phyloP scores from a whole-genome alignment of 1,140 invertebrate genomes.

The Eurosta solidaginis region DNA sequence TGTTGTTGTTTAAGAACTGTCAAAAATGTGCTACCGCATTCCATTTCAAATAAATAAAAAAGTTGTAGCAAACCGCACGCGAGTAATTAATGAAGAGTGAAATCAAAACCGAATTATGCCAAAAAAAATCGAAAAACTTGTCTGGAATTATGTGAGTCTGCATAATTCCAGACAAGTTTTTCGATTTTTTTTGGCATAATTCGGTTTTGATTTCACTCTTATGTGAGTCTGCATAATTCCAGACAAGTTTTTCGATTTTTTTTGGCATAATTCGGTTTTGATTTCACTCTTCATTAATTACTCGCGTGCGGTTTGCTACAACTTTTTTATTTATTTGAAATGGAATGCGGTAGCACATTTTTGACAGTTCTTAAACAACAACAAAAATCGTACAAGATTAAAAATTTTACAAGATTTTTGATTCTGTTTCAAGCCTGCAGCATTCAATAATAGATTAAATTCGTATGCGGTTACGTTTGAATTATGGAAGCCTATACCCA shows the following conservation, averaged over 20 bases:
- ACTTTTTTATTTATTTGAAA: too few species aligned
- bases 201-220: neutral
- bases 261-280: neutral
- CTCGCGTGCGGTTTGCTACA: neutral
- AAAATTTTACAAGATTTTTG: too few species aligned
- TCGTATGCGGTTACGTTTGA: too few species aligned
- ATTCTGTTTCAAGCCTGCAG: too few species aligned
- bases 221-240: slow-evolving; percentile 13
- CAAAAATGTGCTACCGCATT: too few species aligned
- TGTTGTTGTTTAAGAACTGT: too few species aligned
- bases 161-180: slow-evolving; percentile 1
- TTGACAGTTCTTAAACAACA: too few species aligned
- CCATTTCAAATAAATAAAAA: too few species aligned
- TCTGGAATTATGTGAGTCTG: neutral
- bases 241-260: neutral
- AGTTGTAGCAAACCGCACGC: neutral
- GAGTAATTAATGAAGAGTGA: neutral
- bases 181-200: neutral
- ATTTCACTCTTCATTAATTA: neutral
- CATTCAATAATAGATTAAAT: too few species aligned
- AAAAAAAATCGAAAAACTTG: neutral
- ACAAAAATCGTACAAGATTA: too few species aligned
- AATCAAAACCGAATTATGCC: neutral
- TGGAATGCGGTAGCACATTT: too few species aligned
- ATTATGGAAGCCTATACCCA: too few species aligned